phyloP scores from a whole-genome alignment of 2,113 vertebrate species.

The Astur gentilis region DNA sequence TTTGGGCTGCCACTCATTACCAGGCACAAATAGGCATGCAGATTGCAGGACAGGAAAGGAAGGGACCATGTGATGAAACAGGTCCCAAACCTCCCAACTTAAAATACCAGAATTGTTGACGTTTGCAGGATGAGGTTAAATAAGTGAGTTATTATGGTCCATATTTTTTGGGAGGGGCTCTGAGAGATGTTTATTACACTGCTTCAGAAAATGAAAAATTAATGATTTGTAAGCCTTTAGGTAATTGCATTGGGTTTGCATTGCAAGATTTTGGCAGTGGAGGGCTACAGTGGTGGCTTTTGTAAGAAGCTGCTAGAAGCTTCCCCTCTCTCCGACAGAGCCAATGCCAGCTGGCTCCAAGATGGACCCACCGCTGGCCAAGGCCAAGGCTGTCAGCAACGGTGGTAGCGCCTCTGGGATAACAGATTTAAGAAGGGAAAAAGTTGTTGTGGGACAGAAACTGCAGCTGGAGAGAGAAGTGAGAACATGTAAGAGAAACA shows the following conservation, averaged over 20 bases:
- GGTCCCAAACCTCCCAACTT: neutral
- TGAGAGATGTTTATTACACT: neutral
- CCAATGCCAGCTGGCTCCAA: too few relatives aligned
- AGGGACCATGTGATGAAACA: neutral
- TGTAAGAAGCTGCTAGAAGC: too few relatives aligned
- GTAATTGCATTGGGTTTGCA: neutral
- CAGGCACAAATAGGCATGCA: neutral
- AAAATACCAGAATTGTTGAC: neutral
- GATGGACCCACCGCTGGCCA: accelerated
- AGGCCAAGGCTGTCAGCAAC: accelerated
- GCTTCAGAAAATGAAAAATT: neutral
- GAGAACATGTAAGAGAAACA: too few relatives aligned
- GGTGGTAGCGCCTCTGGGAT: too few relatives aligned
- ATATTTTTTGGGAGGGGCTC: neutral
- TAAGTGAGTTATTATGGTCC: neutral
- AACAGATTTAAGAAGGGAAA: too few relatives aligned
- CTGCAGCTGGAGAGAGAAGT: too few relatives aligned
- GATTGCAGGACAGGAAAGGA: neutral
- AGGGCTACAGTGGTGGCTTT: too few relatives aligned
- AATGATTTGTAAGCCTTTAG: neutral
- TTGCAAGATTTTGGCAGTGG: too few relatives aligned
- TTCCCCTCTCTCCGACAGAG: too few relatives aligned
- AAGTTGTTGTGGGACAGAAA: too few relatives aligned
- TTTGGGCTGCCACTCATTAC: neutral
- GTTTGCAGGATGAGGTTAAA: neutral